phyloP scores from a whole-genome alignment of 2,888 invertebrate genomes.

The Philhelius pedissequus region DNA sequence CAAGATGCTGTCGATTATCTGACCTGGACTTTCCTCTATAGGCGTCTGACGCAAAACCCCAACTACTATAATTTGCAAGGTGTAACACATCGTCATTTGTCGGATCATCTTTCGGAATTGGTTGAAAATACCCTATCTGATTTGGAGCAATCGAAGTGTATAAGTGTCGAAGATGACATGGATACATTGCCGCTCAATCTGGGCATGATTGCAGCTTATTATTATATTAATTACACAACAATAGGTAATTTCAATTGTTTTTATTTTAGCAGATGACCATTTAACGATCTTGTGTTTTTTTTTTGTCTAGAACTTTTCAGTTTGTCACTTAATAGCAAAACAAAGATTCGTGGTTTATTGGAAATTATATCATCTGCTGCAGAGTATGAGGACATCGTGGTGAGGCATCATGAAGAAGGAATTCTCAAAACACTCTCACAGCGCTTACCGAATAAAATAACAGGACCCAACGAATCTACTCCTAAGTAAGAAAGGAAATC shows the following conservation, averaged over 20 bases:
- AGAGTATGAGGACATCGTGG: slow-evolving; percentile 96
- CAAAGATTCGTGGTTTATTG: slow-evolving; percentile 96
- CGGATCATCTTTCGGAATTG: slow-evolving; percentile 98
- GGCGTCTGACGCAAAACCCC: slow-evolving; percentile 98
- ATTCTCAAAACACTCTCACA: slow-evolving; percentile 83
- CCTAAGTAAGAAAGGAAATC: slow-evolving; percentile 83
- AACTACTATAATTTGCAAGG: slow-evolving; percentile 99
- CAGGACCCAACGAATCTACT: slow-evolving; percentile 81
- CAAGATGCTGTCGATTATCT: slow-evolving; percentile 99
- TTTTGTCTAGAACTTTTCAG: slow-evolving; percentile 97
- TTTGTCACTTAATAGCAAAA: slow-evolving; percentile 96
- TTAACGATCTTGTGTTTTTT: slow-evolving; percentile 30
- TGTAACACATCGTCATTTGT: slow-evolving; percentile 97
- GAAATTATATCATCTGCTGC: slow-evolving; percentile 99
- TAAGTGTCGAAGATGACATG: slow-evolving; percentile 98
- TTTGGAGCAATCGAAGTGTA: slow-evolving; percentile 97
- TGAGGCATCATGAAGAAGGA: slow-evolving; percentile 96
- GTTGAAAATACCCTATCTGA: slow-evolving; percentile 97
- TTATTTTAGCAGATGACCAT: neutral
- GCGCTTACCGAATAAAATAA: slow-evolving; percentile 82
- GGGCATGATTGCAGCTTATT: slow-evolving; percentile 99
- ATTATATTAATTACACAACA: slow-evolving; percentile 99
- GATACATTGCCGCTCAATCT: slow-evolving; percentile 97
- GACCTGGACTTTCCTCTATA: slow-evolving; percentile 99
- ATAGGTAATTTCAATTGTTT: slow-evolving; percentile 84